Evolutionary conservation across 2,888 invertebrate genomes (phyloP), one percentile per base, ranked within the genome.

Genomic region (Philonicus albiceps): DNA sequence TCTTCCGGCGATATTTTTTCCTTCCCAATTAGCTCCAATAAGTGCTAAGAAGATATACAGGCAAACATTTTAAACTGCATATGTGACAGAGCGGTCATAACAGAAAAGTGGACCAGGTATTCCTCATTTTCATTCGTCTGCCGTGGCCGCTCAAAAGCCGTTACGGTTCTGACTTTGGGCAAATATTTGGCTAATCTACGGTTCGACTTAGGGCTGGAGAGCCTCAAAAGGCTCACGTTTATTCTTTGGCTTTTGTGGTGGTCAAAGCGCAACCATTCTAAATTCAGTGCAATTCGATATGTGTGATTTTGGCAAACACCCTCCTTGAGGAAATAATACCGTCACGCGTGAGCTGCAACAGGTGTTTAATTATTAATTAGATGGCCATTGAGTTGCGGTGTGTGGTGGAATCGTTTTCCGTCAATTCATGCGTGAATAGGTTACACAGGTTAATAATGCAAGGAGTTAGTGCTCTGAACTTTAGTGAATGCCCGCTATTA

Each of bases 1-100:
- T 64, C 64, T 64, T 64, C 64, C 27, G 22, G 7, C 13, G 37
- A 76, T 7, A n/a, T 37, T 76, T 8, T 76, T 76, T 76, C 40
- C 40, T 43, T 76, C 19, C 34, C n/a, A 76, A 76, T 37, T 40
- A 76, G n/a, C 76, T 76, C 76, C 43, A 76, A 40, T 37, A 76
- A 76, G 76, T 76, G 76, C 40, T 37, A 76, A 76, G 76, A 76
- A 76, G 40, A 40, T 19, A 1, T 40, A 43, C 40, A 40, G 22
- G 37, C 40, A 76, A 76, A 76, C 76, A 37, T 34, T 1, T 64
- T 0, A 7, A 6, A 53, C 8, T 27, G 64, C 22, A 3, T 64
- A 19, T 64, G 8, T 7, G 22, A 8, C 19, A 64, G 11, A 27
- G 27, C 3, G 19, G 27, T 64, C 22, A 64, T 8, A 7, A n/a